Conservation (phyloP, 2,797 vertebrate species). For the Acanthis flammea region DNA sequence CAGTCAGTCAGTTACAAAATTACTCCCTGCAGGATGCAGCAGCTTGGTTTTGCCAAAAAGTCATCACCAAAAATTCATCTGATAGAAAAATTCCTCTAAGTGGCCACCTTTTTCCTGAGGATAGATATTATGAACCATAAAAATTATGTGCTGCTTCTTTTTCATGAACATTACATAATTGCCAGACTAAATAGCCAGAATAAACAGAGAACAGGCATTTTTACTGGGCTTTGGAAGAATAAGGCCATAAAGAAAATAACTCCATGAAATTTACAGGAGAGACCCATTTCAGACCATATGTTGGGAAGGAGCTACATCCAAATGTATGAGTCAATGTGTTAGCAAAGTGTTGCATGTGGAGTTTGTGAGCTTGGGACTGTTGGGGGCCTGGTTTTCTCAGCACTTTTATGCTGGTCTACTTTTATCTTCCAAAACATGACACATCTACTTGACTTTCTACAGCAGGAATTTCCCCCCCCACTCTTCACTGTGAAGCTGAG, state of each 20-base stretch:
- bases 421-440: neutral
- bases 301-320: conserved; percentile 25
- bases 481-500: neutral
- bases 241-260: conserved; percentile 50
- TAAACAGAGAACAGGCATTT: conserved; percentile 39
- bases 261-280: conserved; percentile 47
- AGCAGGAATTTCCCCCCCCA: neutral
- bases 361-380: neutral
- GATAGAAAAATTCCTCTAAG: neutral
- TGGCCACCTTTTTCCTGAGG: neutral
- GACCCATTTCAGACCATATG: conserved; percentile 52
- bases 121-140: conserved; percentile 3
- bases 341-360: neutral
- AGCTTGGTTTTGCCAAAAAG: conserved; percentile 11
- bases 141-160: conserved; percentile 52
- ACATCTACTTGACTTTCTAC: neutral
- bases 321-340: neutral
- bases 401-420: neutral
- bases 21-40: neutral
- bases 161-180: conserved; percentile 21
- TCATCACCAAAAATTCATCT: neutral
- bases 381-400: neutral
- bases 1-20: neutral
- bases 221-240: conserved; percentile 19
- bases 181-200: conserved; percentile 28